A percentile compares a stretch with the other conserved stretches of the same genome.
These are phyloP conservation scores for Anoplius nigerrimus DNA, from an alignment of 2,888 invertebrate species.

Conservation along the genomic window DNA sequence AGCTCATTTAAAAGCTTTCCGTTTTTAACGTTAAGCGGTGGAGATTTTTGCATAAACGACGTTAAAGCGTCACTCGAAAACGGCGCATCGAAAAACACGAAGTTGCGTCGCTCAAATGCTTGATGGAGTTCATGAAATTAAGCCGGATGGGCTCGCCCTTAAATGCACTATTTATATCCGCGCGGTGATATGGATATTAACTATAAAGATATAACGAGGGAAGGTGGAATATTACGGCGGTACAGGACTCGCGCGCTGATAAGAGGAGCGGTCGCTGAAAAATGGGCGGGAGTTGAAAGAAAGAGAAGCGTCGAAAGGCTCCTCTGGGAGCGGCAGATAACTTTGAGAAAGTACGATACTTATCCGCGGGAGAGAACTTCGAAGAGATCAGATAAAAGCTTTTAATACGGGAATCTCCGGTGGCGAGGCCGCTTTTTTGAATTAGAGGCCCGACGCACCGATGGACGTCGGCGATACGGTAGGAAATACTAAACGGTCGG, in stretches of 20 bases:
- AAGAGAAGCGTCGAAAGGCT: slow-evolving; percentile 34
- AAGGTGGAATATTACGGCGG: slow-evolving; percentile 35
- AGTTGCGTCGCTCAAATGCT: not conserved
- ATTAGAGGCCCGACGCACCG: slow-evolving; percentile 26
- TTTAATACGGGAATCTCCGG: slow-evolving; percentile 46
- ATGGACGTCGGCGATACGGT: slow-evolving; percentile 5
- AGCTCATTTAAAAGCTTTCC: too few species aligned
- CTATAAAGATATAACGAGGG: slow-evolving; percentile 27
- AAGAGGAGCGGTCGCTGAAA: slow-evolving; percentile 39
- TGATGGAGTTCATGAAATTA: not conserved
- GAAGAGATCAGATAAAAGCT: slow-evolving; percentile 49
- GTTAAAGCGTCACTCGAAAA: too few species aligned
- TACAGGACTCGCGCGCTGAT: slow-evolving; percentile 30
- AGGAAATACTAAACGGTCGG: slow-evolving; percentile 6
- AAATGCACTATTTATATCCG: slow-evolving; percentile 16
- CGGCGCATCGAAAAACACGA: too few species aligned
- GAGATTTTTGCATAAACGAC: too few species aligned
- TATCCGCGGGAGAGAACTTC: slow-evolving; percentile 25
- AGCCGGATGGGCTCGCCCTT: not conserved
- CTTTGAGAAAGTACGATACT: slow-evolving; percentile 49
- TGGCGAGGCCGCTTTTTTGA: slow-evolving; percentile 5
- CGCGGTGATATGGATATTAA: slow-evolving; percentile 29
- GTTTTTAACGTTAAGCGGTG: too few species aligned
- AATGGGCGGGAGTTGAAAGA: slow-evolving; percentile 40
- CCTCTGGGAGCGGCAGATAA: slow-evolving; percentile 41